Evolutionary conservation across 2,888 invertebrate genomes (phyloP).

Genomic region (Morpho deidamia): DNA sequence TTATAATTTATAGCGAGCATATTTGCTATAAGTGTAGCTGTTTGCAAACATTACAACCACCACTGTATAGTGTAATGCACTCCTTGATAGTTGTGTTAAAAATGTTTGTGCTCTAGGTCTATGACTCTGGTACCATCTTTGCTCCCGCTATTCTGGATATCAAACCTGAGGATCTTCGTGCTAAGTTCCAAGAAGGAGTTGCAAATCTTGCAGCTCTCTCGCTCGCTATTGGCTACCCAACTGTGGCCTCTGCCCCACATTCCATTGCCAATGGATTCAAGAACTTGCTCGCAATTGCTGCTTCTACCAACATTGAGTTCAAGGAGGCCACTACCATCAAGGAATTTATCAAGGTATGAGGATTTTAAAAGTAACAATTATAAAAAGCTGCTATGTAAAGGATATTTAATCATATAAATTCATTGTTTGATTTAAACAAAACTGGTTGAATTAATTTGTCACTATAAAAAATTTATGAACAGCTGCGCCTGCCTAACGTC

Average conservation of each 20-base stretch:
- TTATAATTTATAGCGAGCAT: conserved; percentile 25
- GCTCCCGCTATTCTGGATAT: conserved; percentile 98
- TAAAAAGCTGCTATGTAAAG: no score
- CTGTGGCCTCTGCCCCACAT: conserved; percentile 97
- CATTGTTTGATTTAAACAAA: no score
- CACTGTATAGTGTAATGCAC: background rate
- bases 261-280: conserved; percentile 98
- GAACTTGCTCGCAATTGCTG: conserved; percentile 97
- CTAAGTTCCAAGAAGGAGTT: conserved; percentile 95
- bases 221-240: conserved; percentile 96
- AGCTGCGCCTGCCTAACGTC: no score
- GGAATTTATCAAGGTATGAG: conserved; percentile 87
- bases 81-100: background rate
- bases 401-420: no score
- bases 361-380: no score
- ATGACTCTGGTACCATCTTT: conserved; percentile 98
- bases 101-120: conserved; percentile 79
- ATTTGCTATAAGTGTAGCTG: conserved; percentile 8
- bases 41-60: background rate
- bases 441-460: no score
- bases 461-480: no score
- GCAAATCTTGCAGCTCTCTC: conserved; percentile 96
- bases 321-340: conserved; percentile 95
- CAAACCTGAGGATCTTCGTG: conserved; percentile 95
- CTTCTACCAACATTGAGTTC: conserved; percentile 97